phyloP scores from a whole-genome alignment of 2,888 invertebrate genomes.

The Macaria notata region DNA sequence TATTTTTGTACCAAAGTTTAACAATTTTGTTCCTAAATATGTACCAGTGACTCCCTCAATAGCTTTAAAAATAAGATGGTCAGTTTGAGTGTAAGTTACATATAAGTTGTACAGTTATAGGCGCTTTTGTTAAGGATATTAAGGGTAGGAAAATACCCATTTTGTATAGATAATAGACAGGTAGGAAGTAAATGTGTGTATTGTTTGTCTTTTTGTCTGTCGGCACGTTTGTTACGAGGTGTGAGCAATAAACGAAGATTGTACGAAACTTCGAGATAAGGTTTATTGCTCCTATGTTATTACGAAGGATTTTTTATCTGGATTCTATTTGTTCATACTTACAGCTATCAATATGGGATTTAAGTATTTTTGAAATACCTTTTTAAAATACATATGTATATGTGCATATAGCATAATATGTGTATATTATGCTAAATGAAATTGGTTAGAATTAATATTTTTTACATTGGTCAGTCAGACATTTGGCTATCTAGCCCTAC shows the following conservation, averaged over 20 bases:
- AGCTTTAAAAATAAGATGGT: no score
- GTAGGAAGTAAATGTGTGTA: slow-evolving; percentile 17
- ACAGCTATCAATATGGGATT: no score
- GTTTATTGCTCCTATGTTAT: no score
- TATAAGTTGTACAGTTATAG: slow-evolving; percentile 20
- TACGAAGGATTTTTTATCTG: not conserved
- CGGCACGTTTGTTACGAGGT: slow-evolving; percentile 32
- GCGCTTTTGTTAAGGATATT: slow-evolving; percentile 7
- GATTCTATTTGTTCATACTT: not conserved
- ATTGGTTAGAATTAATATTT: no score
- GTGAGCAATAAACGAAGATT: slow-evolving; percentile 8
- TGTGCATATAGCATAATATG: no score
- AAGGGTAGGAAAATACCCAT: slow-evolving; percentile 6
- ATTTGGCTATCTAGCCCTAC: no score
- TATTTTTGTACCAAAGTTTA: not conserved
- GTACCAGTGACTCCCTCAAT: no score
- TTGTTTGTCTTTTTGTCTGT: slow-evolving; percentile 25
- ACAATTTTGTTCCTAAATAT: no score
- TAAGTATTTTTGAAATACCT: no score
- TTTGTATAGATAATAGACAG: slow-evolving; percentile 15
- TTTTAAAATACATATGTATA: no score
- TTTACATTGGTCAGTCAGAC: no score
- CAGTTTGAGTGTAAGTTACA: slow-evolving; percentile 3
- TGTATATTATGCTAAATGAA: no score
- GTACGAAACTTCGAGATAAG: slow-evolving; percentile 4